Percentiles rank a stretch among this genome's conserved stretches.
Conservation (phyloP, 2,113 vertebrate genomes). For the Gambusia holbrooki region DNA sequence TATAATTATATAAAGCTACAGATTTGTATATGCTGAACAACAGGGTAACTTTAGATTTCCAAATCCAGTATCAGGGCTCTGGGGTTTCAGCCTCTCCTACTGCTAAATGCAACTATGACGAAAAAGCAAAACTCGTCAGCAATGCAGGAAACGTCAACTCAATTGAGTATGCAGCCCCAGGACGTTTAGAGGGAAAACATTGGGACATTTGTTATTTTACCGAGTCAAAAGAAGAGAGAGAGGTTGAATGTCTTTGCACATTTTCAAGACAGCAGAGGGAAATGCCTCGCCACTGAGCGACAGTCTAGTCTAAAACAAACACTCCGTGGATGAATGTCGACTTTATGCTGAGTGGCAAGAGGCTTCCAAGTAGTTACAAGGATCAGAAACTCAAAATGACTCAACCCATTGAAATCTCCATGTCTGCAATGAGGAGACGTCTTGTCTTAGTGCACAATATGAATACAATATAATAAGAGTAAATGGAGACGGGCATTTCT, state of each 20-base stretch:
- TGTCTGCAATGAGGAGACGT: not conserved
- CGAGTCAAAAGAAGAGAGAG: not conserved
- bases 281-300: not conserved
- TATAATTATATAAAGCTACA: too few relatives aligned
- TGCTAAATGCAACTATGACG: not conserved
- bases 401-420: not conserved
- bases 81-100: not conserved
- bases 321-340: not conserved
- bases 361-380: not conserved
- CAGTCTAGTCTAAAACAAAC: not conserved
- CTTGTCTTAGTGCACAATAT: not conserved
- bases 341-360: not conserved
- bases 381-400: not conserved
- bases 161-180: not conserved
- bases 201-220: not conserved
- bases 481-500: too few relatives aligned
- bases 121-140: not conserved
- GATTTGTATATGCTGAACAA: too few relatives aligned
- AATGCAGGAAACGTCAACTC: not conserved
- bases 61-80: not conserved
- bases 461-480: not conserved
- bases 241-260: not conserved
- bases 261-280: not conserved
- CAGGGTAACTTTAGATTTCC: too few relatives aligned
- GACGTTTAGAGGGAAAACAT: not conserved